These are phyloP conservation scores for Sycophila sp. DNA, from an alignment of 1,140 invertebrate genomes.

Conservation along the genomic window DNA sequence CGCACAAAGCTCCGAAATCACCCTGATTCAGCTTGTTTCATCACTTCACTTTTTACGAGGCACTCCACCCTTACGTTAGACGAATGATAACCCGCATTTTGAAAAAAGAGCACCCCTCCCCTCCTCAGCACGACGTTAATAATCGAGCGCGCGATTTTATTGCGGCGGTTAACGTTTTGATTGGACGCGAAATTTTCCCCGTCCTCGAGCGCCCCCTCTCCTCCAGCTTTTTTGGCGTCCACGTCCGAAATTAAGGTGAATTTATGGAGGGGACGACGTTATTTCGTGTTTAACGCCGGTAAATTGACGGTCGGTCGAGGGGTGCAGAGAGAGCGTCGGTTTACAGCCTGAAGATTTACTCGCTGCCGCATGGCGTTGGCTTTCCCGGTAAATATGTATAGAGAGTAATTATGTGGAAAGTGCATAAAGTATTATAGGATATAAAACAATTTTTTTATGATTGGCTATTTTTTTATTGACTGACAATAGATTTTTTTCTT, in stretches of 20 bases:
- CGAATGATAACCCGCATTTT: neutral
- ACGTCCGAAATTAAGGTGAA: conserved; percentile 47
- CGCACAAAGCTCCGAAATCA: no score
- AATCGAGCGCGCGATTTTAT: conserved; percentile 50
- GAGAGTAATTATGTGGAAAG: no score
- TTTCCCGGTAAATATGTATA: conserved; percentile 40
- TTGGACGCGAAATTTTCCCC: conserved; percentile 29
- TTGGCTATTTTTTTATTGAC: no score
- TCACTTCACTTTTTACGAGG: no score
- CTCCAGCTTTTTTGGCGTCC: conserved; percentile 18
- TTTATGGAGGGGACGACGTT: conserved; percentile 49
- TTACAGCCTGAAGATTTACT: conserved; percentile 50
- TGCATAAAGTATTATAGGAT: no score
- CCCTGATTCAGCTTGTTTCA: no score
- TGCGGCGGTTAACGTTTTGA: conserved; percentile 50
- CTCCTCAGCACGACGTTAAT: no score
- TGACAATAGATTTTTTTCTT: no score
- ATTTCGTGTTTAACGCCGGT: conserved; percentile 50
- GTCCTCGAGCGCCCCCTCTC: neutral
- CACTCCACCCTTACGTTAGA: neutral
- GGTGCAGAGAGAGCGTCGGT: conserved; percentile 31
- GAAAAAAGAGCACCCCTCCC: conserved; percentile 1
- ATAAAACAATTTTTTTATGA: no score
- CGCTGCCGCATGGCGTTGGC: conserved; percentile 39
- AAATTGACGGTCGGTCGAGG: conserved; percentile 48